Evolutionary conservation across 2,888 invertebrate genomes (phyloP), one percentile per base, ranked within the genome.

Genomic region (Lampropteryx suffumata): DNA sequence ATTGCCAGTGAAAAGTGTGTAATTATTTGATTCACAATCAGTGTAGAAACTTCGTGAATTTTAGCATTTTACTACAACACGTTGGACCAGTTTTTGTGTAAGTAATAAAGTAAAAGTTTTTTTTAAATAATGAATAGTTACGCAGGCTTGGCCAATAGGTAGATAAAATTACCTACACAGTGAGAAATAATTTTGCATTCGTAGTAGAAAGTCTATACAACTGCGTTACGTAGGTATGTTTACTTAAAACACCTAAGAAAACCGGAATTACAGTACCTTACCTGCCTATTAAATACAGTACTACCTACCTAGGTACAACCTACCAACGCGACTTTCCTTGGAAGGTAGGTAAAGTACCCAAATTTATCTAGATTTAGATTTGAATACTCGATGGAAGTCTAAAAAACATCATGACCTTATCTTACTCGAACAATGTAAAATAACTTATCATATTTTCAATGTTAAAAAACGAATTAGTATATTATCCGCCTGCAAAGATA

Each of bases 51-150:
- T 42, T 30, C 26, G 53, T 35, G 49, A 42, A 5, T 32, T 45
- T 35, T 12, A 26, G 36, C 26, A 36, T 35, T 35, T 55, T 50
- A 10, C 21, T 41, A 26, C 48, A 26, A 12, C 24, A 24, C 24
- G 30, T 39, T 49, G 48, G 64, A 71, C 75, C 66, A 69, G 74
- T 74, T 65, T 66, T 59, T 61, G 47, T 54, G 81, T 81, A 66
- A 78, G 78, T 79, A 76, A 67, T 43, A 62, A 78, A 81, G 78
- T 79, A 80, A 80, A 79, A 76, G 79, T 79, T 76, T 50, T 9
- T 28, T 17, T 37, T 32, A 32, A 35, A 44, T 55, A 35, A 33
- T 36, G 12, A 30, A 37, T 27, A 32, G 28, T 28, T 36, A 24
- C 27, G 26, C 17, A 11, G 12, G 36, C 41, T 45, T 32, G 12